Percentiles rank a stretch among this genome's conserved stretches.
These are phyloP conservation scores for Rana temporaria DNA, from an alignment of 2,113 vertebrate genomes.

Conservation along the genomic window DNA sequence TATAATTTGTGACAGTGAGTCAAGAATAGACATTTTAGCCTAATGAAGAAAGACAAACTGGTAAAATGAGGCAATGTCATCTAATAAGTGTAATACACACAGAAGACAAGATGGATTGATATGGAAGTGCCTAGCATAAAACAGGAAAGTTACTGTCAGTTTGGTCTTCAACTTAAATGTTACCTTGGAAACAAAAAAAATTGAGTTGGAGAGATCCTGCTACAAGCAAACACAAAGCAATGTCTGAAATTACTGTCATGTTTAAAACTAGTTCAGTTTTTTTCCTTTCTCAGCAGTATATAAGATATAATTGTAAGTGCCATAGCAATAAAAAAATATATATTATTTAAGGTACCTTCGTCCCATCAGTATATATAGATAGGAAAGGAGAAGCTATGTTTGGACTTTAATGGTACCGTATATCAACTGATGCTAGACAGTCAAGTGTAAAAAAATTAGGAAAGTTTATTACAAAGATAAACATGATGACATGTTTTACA, in stretches of 20 bases:
- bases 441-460: too few species aligned
- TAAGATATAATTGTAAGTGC: neutral
- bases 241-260: slow-evolving; percentile 37
- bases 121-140: slow-evolving; percentile 16
- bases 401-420: too few species aligned
- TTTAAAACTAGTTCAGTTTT: slow-evolving; percentile 15
- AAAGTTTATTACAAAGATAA: too few species aligned
- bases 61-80: slow-evolving; percentile 10
- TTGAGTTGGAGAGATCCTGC: slow-evolving; percentile 19
- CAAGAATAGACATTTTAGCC: neutral
- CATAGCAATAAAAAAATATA: too few species aligned
- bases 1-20: slow-evolving; percentile 5
- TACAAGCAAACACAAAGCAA: neutral
- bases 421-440: too few species aligned
- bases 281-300: neutral
- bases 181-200: slow-evolving; percentile 53
- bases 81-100: slow-evolving; percentile 25
- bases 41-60: slow-evolving; percentile 32
- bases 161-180: slow-evolving; percentile 38
- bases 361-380: too few species aligned
- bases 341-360: too few species aligned
- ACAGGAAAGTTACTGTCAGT: slow-evolving; percentile 39
- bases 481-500: too few species aligned
- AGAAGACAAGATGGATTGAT: slow-evolving; percentile 12
- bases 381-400: too few species aligned